Evolutionary conservation across 2,797 vertebrate genomes (phyloP), one percentile per base, ranked within the genome.

Genomic region (Muscicapa comitata): DNA sequence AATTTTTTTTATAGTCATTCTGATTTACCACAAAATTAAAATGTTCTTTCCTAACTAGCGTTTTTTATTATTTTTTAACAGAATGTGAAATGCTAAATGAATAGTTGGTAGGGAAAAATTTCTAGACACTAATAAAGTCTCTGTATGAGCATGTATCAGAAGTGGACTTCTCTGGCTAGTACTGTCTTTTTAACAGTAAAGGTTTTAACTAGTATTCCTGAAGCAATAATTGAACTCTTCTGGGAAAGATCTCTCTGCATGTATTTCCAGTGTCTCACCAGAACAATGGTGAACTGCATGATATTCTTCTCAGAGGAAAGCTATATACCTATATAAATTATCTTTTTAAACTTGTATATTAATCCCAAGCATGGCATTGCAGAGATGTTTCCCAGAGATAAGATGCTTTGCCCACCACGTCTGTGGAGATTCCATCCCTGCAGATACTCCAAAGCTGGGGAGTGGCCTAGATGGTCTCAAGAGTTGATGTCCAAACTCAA

Each of bases 21-120:
- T 86, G 73, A 94, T 91, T 92, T 87, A 88, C 74, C 83, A 86
- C 70, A 86, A 83, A 92, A 91, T 88, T 93, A 87, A 95, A 94
- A 87, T 75, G 28, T 73, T 94, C 55, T 91, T 86, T 91, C 31
- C 35, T 83, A 95, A 67, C 25, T 57, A 68, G 3, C 5, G 0
- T 35, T 59, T 31, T 25, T 23, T 45, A 23, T 45, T 45, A 11
- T 45, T 21, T 43, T 38, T 59, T n/a, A 50, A 61, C 12, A 68
- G 17, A 90, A 89, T 61, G 31, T 67, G 43, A 91, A 82, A 83
- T 43, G 18, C 2, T 80, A 71, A 62, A 65, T 38, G 8, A 89
- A 63, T 73, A 21, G 10, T 35, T 59, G 21, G 21, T 86, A 82
- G 28, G 42, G 72, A 87, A 88, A 90, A 75, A 45, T 8, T 28